Evolutionary conservation across 2,113 vertebrate species (phyloP).

Genomic region (Engraulis encrasicolus): DNA sequence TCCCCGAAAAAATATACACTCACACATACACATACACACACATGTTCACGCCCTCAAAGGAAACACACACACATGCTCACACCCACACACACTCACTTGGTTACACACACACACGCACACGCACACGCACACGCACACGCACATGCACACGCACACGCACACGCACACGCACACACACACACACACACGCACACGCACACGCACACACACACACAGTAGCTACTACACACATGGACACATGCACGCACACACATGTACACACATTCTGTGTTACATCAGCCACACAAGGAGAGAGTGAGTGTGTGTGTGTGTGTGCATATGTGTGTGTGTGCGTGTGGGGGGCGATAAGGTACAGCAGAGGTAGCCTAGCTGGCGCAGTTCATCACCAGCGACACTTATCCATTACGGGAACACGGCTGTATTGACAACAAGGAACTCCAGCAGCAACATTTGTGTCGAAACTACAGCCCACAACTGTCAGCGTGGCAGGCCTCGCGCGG

Average conservation of each 20-base stretch:
- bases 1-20: conserved; percentile 50
- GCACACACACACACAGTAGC: not conserved
- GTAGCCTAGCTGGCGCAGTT: conserved; percentile 49
- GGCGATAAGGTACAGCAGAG: conserved; percentile 28
- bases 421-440: conserved; percentile 55
- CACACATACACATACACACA: not conserved
- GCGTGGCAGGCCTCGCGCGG: not conserved
- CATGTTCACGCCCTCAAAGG: too few relatives aligned
- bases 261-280: conserved; percentile 41
- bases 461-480: conserved; percentile 29
- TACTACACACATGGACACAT: not conserved
- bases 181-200: not conserved
- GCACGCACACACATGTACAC: not conserved
- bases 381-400: conserved; percentile 62
- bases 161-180: too few relatives aligned
- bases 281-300: conserved; percentile 55
- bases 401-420: conserved; percentile 54
- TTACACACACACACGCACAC: not conserved
- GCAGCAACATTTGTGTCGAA: conserved; percentile 54
- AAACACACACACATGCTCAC: not conserved
- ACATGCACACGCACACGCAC: too few relatives aligned
- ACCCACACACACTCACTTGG: too few relatives aligned
- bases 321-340: too few relatives aligned
- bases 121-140: not conserved
- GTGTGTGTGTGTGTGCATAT: too few relatives aligned